Base-by-base conservation (phyloP, 1,140 invertebrate species). In the Nymphalis io region DNA sequence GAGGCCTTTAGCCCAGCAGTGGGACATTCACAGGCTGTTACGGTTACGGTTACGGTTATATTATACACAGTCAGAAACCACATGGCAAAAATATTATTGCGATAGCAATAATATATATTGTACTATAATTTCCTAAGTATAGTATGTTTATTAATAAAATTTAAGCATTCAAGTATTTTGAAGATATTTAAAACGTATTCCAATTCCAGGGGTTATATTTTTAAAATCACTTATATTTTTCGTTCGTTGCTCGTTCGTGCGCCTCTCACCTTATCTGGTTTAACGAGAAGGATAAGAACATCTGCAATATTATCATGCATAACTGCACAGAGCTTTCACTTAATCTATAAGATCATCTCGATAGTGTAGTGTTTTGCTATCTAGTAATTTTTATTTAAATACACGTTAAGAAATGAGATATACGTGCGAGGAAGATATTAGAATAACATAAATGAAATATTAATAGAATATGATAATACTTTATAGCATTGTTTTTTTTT, bases 301-400 rank as follows among this genome's bases (percentile, higher is more conserved):
- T 70, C 70, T 67, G 57, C 70, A 66, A 61, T 71, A 74, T 73
- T 69, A 71, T 67, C 62, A 73, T 71, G 67, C 60, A 72, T 75
- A 67, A 69, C 70, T 71, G 63, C 64, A 64, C 51, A 53, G 42
- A 72, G 68, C 79, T 81, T 79, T 81, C 76, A 76, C 76, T 75
- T 62, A 68, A 74, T 78, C 70, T 65, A 60, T 60, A 65, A 58
- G 40, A 74, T 70, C 63, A 73, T 73, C 67, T 61, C 51, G 38
- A 60, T 57, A 58, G 46, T 51, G 46, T 59, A 39, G 51, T 59
- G 64, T 42, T 51, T 48, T 44, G 66, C 51, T 21, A 55, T 61
- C 38, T 55, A 18, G 48, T 61, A 55, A 68, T 68, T 60, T 62
- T 58, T 62, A 69, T 21, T 62, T 57, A 69, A 57, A 69, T 46